Conservation (phyloP, 2,888 invertebrate genomes). For the Linnaemya vulpina region DNA sequence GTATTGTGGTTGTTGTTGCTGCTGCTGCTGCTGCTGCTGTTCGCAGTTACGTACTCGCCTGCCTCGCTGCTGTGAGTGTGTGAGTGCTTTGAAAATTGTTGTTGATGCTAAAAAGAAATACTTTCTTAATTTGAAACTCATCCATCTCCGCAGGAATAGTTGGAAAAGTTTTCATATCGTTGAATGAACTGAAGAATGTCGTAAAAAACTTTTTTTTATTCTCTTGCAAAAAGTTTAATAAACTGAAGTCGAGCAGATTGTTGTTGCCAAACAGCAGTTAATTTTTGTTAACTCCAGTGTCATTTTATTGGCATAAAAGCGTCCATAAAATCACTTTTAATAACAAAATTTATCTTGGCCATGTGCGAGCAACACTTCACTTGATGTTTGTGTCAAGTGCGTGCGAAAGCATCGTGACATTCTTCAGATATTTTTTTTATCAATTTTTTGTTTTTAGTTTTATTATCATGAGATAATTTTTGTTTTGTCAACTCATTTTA, state of each 20-base stretch:
- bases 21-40: not conserved
- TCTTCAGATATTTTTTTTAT: slow-evolving; percentile 15
- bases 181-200: not conserved
- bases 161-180: not conserved
- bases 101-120: not conserved
- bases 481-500: slow-evolving; percentile 3
- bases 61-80: not conserved
- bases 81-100: not conserved
- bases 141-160: not conserved
- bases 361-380: slow-evolving; percentile 60
- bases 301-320: not conserved
- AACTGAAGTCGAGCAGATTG: not conserved
- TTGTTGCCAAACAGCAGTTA: not conserved
- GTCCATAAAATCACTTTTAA: slow-evolving; percentile 44
- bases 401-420: slow-evolving; percentile 68
- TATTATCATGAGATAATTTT: not conserved
- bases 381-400: slow-evolving; percentile 69
- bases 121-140: not conserved
- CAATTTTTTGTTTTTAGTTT: too few species aligned
- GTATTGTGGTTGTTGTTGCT: not conserved
- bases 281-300: too few species aligned
- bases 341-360: slow-evolving; percentile 42
- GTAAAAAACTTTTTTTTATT: not conserved
- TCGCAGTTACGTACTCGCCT: too few species aligned
- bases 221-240: too few species aligned